These are phyloP conservation scores for Plumapathes pennacea DNA, from an alignment of 92 coral and sea anemone genomes.

Conservation along the genomic window DNA sequence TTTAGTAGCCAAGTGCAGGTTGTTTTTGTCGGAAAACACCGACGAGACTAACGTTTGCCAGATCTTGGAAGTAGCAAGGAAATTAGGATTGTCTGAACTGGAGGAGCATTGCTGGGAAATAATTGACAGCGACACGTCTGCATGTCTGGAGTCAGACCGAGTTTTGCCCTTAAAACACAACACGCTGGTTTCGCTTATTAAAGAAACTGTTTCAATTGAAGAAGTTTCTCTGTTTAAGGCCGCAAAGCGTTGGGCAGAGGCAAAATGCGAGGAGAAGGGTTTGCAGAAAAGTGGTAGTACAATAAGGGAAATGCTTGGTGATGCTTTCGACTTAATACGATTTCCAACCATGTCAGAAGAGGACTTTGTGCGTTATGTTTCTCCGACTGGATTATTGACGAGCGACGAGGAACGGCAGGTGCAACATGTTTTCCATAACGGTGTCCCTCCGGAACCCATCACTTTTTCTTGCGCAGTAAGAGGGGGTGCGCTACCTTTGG, in stretches of 20 bases:
- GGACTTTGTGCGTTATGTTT: constrained; percentile 77
- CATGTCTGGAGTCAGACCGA: constrained; percentile 63
- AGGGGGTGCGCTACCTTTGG: too few relatives aligned
- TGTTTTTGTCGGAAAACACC: constrained; percentile 1
- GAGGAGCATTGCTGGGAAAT: constrained; percentile 19
- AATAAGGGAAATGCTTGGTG: constrained; percentile 62
- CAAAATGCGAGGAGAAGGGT: constrained; percentile 58
- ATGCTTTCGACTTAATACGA: constrained; percentile 66
- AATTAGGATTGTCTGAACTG: constrained; percentile 3
- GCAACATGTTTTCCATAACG: too few relatives aligned
- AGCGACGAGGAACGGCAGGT: too few relatives aligned
- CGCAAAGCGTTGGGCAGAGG: constrained; percentile 75
- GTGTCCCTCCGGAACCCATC: too few relatives aligned
- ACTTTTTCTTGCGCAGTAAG: too few relatives aligned
- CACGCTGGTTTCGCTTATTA: constrained; percentile 65
- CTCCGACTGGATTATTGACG: constrained; percentile 71
- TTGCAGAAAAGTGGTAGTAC: constrained; percentile 61
- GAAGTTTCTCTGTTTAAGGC: constrained; percentile 80
- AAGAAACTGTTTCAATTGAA: constrained; percentile 69
- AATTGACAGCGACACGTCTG: constrained; percentile 59
- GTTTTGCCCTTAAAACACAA: constrained; percentile 60
- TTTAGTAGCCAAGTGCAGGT: constrained; percentile 4
- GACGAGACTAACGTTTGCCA: constrained; percentile 14
- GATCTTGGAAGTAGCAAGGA: constrained; percentile 12
- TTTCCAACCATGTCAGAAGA: constrained; percentile 78